These are phyloP conservation scores for Molossus alvarezi DNA, from an alignment of 2,797 vertebrate species.

Conservation along the genomic window DNA sequence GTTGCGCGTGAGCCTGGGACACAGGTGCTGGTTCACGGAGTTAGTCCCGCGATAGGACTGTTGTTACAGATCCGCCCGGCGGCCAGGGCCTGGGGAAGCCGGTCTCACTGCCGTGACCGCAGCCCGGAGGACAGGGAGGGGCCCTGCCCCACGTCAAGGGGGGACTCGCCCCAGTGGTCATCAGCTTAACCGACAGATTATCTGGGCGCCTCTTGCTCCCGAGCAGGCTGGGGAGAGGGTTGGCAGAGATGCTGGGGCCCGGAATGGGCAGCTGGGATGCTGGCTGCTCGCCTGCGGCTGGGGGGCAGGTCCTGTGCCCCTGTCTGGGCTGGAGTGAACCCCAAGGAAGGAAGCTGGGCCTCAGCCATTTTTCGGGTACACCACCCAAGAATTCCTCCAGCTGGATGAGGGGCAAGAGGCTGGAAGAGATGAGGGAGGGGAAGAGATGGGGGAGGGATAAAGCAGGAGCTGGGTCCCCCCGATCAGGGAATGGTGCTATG, in stretches of 20 bases:
- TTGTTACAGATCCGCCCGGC: accelerated
- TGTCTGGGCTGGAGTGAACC: background rate
- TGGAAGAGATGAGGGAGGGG: background rate
- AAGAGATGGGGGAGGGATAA: background rate
- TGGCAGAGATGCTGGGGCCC: background rate
- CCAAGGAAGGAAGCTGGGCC: background rate
- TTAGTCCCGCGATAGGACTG: accelerated
- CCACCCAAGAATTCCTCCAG: background rate
- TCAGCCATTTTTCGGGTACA: background rate
- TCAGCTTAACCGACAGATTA: accelerated
- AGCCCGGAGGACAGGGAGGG: background rate
- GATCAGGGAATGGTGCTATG: background rate
- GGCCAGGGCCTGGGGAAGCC: background rate
- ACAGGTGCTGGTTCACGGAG: accelerated
- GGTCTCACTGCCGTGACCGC: background rate
- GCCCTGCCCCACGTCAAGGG: background rate
- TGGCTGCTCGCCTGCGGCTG: accelerated
- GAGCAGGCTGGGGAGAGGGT: background rate
- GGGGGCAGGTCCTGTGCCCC: accelerated
- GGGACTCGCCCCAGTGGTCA: accelerated
- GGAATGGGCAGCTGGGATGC: background rate
- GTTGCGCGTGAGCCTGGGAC: background rate
- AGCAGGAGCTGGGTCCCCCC: background rate
- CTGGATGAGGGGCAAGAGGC: background rate
- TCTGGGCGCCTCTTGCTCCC: background rate